Percentiles rank a stretch among this genome's conserved stretches.
phyloP scores from a whole-genome alignment of 2,888 invertebrate species.

The Epinotia demarniana region DNA sequence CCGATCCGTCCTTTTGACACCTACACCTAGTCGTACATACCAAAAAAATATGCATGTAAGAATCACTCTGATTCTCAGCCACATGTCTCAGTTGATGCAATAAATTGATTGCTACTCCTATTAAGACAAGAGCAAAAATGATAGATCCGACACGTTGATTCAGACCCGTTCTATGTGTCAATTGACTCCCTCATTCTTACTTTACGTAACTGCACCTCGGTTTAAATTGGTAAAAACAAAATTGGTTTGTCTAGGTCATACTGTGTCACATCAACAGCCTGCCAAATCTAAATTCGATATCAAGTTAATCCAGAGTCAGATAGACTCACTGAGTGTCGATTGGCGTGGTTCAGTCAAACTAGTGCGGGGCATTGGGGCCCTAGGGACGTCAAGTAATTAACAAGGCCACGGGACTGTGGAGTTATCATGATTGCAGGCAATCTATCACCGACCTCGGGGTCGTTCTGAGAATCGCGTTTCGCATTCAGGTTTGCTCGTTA shows the following conservation, averaged over 20 bases:
- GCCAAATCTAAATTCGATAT: background rate
- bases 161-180: too few species aligned
- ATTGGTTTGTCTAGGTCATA: background rate
- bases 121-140: too few species aligned
- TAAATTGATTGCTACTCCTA: background rate
- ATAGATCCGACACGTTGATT: too few species aligned
- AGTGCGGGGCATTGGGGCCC: background rate
- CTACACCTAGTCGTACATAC: background rate
- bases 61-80: too few species aligned
- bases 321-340: background rate
- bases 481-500: background rate
- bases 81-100: background rate
- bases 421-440: slow-evolving; percentile 4
- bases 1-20: too few species aligned
- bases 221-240: too few species aligned
- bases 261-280: background rate
- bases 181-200: too few species aligned
- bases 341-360: background rate
- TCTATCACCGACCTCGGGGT: background rate
- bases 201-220: too few species aligned
- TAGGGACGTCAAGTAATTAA: slow-evolving; percentile 4
- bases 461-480: background rate
- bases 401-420: background rate
- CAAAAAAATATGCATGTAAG: too few species aligned
- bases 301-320: background rate